Evolutionary conservation across 2,113 vertebrate species (phyloP), one percentile per base, ranked within the genome.

Genomic region (Pterocles gutturalis): DNA sequence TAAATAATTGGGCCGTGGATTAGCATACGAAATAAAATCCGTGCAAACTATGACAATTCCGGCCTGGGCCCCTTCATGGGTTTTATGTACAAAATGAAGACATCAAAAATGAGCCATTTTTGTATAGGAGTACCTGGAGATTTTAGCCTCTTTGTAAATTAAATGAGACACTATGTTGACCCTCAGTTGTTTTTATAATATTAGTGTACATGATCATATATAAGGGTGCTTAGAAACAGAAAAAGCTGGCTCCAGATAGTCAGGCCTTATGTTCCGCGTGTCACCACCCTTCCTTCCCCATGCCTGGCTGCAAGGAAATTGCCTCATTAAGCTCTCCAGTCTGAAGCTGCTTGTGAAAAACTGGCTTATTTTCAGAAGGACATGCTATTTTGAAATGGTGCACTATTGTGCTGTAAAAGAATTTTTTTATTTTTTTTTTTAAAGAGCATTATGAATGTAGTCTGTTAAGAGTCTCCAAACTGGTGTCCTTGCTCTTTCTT

Each of bases 281-380:
- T 88, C 62, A 83, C 95, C 92, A 80, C 92, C 87, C 88, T 96
- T 96, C 92, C 87, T 96, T 94, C 95, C 92, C 94, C 79, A 77
- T 64, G 75, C 70, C 85, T 72, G 82, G 34, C 75, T 96, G 71
- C 69, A 83, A 93, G 92, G 95, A 96, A 96, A 86, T 95, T 95
- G 96, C 82, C 90, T 96, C 90, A 93, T 91, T 91, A 90, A 81
- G 87, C 58, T 91, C 75, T 85, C n/a, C 41, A 91, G 87, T 46
- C 75, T 72, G 85, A 93, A 90, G 31, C 43, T 92, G 75, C 82
- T 82, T 83, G 0, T 88, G 76, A 80, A 83, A 91, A 87, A 36
- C 65, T 92, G 77, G 69, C 83, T 75, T 94, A 38, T 66, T 96
- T 90, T 95, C 76, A 90, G 62, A 79, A 86, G 53, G 43, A 60